Evolutionary conservation across 2,113 vertebrate genomes (phyloP).

Genomic region (Smithornis capensis): DNA sequence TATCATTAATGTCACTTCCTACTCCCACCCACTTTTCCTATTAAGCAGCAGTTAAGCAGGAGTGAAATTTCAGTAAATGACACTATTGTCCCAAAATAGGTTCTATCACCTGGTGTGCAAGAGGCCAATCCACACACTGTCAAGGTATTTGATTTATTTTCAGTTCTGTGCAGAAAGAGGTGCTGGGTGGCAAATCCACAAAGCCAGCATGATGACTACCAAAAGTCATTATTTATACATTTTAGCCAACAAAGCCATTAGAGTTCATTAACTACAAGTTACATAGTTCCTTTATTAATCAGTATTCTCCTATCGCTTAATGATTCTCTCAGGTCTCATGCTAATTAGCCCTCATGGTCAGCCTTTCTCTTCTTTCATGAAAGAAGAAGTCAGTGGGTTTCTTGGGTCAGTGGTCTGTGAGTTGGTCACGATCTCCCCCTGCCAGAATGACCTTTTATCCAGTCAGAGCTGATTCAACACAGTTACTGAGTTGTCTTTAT

Average conservation of each 20-base stretch:
- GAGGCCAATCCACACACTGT: not conserved
- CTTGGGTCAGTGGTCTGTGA: not conserved
- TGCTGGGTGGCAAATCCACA: not conserved
- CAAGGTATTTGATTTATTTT: not conserved
- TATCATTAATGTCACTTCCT: not conserved
- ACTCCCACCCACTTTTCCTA: fast-evolving
- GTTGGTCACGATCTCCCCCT: not conserved
- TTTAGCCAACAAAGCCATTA: not conserved
- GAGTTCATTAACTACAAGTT: not conserved
- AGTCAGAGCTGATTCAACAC: not conserved
- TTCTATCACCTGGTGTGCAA: fast-evolving
- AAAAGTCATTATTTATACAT: not conserved
- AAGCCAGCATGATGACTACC: not conserved
- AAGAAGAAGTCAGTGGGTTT: not conserved
- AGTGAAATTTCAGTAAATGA: fast-evolving
- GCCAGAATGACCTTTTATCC: not conserved
- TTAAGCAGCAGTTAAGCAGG: too few species aligned
- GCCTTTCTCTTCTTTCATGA: not conserved
- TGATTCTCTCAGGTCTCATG: not conserved
- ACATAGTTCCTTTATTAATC: not conserved
- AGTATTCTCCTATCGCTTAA: not conserved
- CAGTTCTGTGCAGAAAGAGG: not conserved
- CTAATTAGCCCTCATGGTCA: not conserved
- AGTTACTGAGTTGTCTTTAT: not conserved
- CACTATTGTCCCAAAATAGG: not conserved